phyloP scores from a whole-genome alignment of 2,888 invertebrate genomes.

The Rugalucina vietnamica region DNA sequence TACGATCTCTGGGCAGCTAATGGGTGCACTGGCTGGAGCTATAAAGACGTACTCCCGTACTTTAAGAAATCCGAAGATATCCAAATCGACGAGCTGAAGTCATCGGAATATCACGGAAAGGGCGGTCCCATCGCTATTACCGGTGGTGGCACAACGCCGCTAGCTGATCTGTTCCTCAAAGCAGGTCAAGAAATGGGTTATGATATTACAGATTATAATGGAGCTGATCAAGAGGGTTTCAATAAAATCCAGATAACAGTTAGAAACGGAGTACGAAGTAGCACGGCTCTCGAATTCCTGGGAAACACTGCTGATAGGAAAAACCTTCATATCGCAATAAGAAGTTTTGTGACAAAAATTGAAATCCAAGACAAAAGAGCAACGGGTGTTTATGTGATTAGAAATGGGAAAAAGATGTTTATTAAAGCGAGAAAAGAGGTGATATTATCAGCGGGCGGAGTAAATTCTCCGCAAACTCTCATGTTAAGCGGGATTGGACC shows the following conservation, averaged over 20 bases:
- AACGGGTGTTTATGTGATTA: constrained; percentile 68
- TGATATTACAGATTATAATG: constrained; percentile 85
- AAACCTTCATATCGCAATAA: constrained; percentile 71
- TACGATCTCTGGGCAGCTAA: constrained; percentile 20
- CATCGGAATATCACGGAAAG: constrained; percentile 70
- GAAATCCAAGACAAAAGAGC: constrained; percentile 64
- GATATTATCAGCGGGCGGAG: constrained; percentile 80
- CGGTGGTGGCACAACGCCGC: constrained; percentile 63
- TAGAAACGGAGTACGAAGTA: constrained; percentile 72
- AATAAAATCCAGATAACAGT: background rate
- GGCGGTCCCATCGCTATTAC: constrained; percentile 77
- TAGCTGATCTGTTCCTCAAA: constrained; percentile 77
- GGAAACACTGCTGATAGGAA: constrained; percentile 61
- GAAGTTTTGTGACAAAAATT: constrained; percentile 68
- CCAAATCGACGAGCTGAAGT: constrained; percentile 17
- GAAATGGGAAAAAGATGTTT: constrained; percentile 55
- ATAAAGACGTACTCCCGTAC: constrained; percentile 7
- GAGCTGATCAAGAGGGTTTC: constrained; percentile 70
- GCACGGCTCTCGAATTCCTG: constrained; percentile 78
- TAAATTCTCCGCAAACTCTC: constrained; percentile 78
- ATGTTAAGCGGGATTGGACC: constrained; percentile 38
- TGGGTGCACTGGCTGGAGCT: constrained; percentile 25
- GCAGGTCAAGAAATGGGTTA: constrained; percentile 88
- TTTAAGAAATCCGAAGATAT: constrained; percentile 22
- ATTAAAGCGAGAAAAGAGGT: constrained; percentile 73